These are phyloP conservation scores for Glaucidium brasilianum DNA, from an alignment of 2,113 vertebrate species.

Conservation along the genomic window DNA sequence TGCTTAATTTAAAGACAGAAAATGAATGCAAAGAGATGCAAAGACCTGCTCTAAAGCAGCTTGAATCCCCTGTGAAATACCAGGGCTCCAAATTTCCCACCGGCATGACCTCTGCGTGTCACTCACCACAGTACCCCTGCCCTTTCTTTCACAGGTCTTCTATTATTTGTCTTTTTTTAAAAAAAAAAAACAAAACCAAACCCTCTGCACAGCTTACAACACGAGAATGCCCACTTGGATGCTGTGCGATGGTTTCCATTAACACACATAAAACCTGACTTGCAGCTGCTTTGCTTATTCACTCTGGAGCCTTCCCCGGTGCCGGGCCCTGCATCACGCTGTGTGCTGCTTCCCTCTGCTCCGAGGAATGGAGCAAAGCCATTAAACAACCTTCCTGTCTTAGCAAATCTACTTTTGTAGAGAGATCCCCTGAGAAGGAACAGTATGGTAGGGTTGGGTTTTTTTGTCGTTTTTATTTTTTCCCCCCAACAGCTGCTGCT, in stretches of 20 bases:
- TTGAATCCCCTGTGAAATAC: background rate
- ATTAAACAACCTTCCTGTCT: background rate
- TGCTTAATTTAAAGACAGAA: background rate
- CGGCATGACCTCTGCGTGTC: background rate
- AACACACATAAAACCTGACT: conserved; percentile 9
- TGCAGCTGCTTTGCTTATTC: conserved; percentile 37
- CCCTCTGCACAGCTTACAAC: background rate
- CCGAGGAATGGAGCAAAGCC: background rate
- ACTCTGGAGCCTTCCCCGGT: background rate
- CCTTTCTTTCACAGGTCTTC: background rate
- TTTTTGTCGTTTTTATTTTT: no score
- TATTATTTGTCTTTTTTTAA: background rate
- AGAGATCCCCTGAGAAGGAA: background rate
- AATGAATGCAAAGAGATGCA: background rate
- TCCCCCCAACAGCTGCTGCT: background rate
- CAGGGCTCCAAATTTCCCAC: background rate
- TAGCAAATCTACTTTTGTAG: background rate
- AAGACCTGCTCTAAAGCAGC: background rate
- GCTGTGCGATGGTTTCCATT: background rate
- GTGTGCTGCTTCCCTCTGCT: background rate
- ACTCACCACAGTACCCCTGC: background rate
- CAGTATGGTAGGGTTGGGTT: accelerated
- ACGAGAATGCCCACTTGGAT: background rate
- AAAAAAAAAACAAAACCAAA: no score
- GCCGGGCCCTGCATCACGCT: background rate